Evolutionary conservation across 2,888 invertebrate species (phyloP).

Genomic region (Campoplex capitator): DNA sequence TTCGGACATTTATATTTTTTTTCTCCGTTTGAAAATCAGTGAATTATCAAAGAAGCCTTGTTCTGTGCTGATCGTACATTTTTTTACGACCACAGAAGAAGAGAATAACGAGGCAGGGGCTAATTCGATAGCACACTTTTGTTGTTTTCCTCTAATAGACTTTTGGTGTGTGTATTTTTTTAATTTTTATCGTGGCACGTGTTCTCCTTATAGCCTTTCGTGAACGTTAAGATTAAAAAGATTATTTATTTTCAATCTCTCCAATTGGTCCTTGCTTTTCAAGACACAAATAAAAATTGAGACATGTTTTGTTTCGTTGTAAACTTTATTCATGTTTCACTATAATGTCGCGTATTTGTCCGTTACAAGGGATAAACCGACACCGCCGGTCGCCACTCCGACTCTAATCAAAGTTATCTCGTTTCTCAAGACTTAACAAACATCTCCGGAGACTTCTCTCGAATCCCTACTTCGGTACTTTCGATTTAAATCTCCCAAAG

Average conservation of each 20-base stretch:
- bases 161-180: not conserved
- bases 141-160: not conserved
- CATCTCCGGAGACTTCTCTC: constrained; percentile 9
- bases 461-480: constrained; percentile 39
- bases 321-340: constrained; percentile 11
- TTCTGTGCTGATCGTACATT: not conserved
- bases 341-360: constrained; percentile 9
- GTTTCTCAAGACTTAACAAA: constrained; percentile 58
- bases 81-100: not conserved
- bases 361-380: constrained; percentile 45
- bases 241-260: constrained; percentile 27
- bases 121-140: too few relatives aligned
- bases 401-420: constrained; percentile 67
- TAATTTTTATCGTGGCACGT: constrained; percentile 1
- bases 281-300: not conserved
- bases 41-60: not conserved
- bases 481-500: constrained; percentile 36
- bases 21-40: too few relatives aligned
- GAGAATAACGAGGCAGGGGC: not conserved
- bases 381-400: not conserved
- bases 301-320: constrained; percentile 5
- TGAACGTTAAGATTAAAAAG: not conserved
- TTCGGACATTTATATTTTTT: too few relatives aligned
- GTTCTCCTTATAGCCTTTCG: not conserved
- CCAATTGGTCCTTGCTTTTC: not conserved